Conservation (phyloP, 37 sponge, comb jelly and placozoan genomes). For the Bolinopsis microptera region DNA sequence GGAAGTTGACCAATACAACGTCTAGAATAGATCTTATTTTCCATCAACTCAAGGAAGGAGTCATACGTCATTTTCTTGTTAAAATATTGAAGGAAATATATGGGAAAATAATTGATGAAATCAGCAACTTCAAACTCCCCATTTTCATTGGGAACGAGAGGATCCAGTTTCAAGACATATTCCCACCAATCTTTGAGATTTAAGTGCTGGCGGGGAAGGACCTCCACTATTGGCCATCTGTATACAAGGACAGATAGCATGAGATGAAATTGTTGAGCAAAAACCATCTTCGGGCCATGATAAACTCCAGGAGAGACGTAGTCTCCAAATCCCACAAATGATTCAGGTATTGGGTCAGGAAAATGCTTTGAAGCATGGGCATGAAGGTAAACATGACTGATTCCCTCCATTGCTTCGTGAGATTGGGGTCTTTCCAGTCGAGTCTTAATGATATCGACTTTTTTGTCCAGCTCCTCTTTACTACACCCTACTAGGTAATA, state of each 20-base stretch:
- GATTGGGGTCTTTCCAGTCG: neutral
- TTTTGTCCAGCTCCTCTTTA: neutral
- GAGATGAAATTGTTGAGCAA: slow-evolving; percentile 2
- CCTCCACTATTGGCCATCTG: neutral
- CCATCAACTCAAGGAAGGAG: neutral
- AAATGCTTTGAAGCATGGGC: neutral
- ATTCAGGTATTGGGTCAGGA: slow-evolving; percentile 26
- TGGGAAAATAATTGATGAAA: neutral
- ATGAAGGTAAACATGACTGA: neutral
- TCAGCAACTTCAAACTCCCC: slow-evolving; percentile 6
- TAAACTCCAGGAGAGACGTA: neutral
- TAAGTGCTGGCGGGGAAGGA: neutral
- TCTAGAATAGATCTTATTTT: neutral
- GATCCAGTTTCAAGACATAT: neutral
- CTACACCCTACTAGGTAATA: neutral
- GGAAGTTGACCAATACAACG: neutral
- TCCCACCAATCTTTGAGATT: neutral
- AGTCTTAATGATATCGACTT: neutral
- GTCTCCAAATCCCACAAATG: neutral
- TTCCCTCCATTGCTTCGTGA: neutral
- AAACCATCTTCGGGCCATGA: neutral
- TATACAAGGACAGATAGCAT: neutral
- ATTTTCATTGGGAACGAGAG: neutral
- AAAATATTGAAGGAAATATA: neutral
- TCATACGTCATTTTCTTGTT: neutral